Percentiles rank a stretch among this genome's conserved stretches.
Conservation (phyloP, 35 echinoderm and acorn worm species). For the Apostichopus japonicus region DNA sequence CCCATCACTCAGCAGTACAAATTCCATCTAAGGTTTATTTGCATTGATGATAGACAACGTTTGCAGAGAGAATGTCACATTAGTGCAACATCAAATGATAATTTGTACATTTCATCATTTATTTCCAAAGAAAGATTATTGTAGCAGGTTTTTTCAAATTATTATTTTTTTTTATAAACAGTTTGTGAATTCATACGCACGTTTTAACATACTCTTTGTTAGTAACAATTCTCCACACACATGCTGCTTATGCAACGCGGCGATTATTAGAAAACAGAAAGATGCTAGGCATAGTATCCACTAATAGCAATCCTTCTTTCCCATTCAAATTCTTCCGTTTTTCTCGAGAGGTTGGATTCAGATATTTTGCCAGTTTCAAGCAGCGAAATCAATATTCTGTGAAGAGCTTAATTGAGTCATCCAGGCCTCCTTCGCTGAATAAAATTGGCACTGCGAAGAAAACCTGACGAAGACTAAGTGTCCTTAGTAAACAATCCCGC, state of each 20-base stretch:
- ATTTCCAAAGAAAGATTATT: no score
- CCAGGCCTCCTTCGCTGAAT: background rate
- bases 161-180: no score
- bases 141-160: no score
- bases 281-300: no score
- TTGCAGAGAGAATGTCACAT: no score
- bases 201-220: no score
- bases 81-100: no score
- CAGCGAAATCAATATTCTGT: constrained; percentile 16
- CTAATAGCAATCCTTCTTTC: background rate
- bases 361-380: constrained; percentile 3
- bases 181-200: no score
- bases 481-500: background rate
- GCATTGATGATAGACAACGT: constrained; percentile 18
- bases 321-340: background rate
- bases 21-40: constrained; percentile 42
- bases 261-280: no score
- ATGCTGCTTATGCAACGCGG: no score
- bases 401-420: constrained; percentile 37
- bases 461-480: constrained; percentile 1
- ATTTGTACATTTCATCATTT: no score
- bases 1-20: constrained; percentile 40
- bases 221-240: no score
- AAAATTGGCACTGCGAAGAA: background rate
- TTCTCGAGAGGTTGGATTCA: background rate